Conservation (phyloP, 2,797 vertebrate species). For the Crotalus adamanteus region DNA sequence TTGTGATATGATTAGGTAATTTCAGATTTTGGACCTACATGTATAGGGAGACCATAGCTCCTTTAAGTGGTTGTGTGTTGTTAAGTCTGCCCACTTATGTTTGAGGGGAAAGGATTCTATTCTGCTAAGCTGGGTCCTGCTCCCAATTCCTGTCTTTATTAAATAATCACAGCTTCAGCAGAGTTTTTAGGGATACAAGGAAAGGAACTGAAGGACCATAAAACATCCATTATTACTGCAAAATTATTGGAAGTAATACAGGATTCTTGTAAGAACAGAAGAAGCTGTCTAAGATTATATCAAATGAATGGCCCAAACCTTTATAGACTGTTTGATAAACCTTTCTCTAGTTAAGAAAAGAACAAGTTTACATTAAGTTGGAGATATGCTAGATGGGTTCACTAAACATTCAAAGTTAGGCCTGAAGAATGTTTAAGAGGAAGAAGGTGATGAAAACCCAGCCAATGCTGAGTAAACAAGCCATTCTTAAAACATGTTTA, state of each 20-base stretch:
- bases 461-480: background rate
- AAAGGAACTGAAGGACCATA: background rate
- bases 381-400: background rate
- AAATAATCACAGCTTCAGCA: background rate
- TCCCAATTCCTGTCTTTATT: background rate
- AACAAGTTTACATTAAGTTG: background rate
- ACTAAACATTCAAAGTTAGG: background rate
- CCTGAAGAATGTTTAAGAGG: background rate
- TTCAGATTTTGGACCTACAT: background rate
- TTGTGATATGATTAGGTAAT: background rate
- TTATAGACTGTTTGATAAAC: background rate
- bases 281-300: background rate
- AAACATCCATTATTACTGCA: background rate
- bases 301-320: background rate
- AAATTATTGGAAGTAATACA: background rate
- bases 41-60: background rate
- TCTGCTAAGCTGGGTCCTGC: background rate
- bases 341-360: background rate
- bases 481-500: background rate
- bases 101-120: background rate
- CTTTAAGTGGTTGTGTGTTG: background rate
- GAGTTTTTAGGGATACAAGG: background rate
- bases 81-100: background rate
- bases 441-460: background rate
- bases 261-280: background rate